phyloP scores from a whole-genome alignment of 2,888 invertebrate species.

The Yponomeuta cagnagella region DNA sequence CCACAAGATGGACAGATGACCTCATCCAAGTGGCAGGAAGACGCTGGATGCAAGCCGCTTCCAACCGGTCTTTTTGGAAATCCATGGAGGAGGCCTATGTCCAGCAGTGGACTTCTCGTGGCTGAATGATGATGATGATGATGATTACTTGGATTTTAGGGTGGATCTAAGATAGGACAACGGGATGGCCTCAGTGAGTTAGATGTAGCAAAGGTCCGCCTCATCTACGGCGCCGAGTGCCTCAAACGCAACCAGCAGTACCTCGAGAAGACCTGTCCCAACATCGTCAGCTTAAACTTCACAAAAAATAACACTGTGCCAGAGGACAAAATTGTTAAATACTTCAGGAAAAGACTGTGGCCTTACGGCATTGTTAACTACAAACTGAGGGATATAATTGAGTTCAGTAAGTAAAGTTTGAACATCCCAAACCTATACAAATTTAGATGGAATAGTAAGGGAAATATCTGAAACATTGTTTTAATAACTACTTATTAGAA shows the following conservation, averaged over 20 bases:
- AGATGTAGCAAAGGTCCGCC: slow-evolving; percentile 51
- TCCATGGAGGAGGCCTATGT: too few species aligned
- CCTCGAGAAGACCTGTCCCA: slow-evolving; percentile 55
- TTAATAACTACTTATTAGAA: too few species aligned
- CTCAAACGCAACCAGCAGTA: slow-evolving; percentile 52
- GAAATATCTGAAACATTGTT: too few species aligned
- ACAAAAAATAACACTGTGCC: slow-evolving; percentile 21
- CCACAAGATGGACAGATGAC: too few species aligned
- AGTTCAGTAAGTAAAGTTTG: slow-evolving; percentile 51
- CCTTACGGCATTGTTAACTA: slow-evolving; percentile 50
- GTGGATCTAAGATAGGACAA: slow-evolving; percentile 50
- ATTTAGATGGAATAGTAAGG: too few species aligned
- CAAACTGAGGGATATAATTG: slow-evolving; percentile 41
- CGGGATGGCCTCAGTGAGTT: slow-evolving; percentile 54
- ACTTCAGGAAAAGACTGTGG: slow-evolving; percentile 53
- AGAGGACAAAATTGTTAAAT: slow-evolving; percentile 38
- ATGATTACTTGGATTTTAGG: slow-evolving; percentile 24
- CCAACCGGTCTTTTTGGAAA: too few species aligned
- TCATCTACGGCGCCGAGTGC: slow-evolving; percentile 52
- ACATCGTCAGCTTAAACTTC: slow-evolving; percentile 35
- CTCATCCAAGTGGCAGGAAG: too few species aligned
- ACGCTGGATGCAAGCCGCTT: too few species aligned
- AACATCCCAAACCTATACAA: background rate
- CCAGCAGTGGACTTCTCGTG: too few species aligned
- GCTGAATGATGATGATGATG: too few species aligned